phyloP scores from a whole-genome alignment of 2,888 invertebrate species.

The Lasiommata megera region DNA sequence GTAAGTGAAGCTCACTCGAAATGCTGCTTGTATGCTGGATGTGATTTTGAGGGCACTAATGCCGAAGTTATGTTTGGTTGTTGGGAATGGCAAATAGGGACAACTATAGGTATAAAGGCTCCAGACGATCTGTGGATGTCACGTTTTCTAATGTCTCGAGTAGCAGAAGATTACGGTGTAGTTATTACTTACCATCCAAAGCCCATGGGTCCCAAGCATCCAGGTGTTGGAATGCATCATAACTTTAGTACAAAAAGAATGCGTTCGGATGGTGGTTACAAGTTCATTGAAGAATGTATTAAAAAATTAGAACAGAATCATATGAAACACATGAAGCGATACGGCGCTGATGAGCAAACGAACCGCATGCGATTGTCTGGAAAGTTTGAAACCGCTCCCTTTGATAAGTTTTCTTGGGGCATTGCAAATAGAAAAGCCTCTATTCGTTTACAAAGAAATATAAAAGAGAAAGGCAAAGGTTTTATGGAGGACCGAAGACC shows the following conservation, averaged over 20 bases:
- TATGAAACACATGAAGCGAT: slow-evolving; percentile 93
- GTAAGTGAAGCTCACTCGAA: slow-evolving; percentile 91
- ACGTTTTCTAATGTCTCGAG: slow-evolving; percentile 89
- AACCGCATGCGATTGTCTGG: slow-evolving; percentile 97
- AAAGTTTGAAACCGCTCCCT: slow-evolving; percentile 95
- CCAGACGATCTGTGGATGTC: slow-evolving; percentile 94
- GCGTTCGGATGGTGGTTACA: slow-evolving; percentile 88
- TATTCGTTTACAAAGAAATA: slow-evolving; percentile 94
- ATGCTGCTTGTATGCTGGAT: slow-evolving; percentile 95
- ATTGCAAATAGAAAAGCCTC: slow-evolving; percentile 96
- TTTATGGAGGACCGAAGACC: slow-evolving; percentile 97
- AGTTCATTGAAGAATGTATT: slow-evolving; percentile 92
- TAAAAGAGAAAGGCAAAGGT: slow-evolving; percentile 93
- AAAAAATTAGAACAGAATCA: slow-evolving; percentile 94
- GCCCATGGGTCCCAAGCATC: slow-evolving; percentile 91
- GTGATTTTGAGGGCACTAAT: slow-evolving; percentile 96
- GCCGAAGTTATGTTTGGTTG: slow-evolving; percentile 98
- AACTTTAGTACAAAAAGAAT: slow-evolving; percentile 94
- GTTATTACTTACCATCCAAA: slow-evolving; percentile 86
- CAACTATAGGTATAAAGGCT: slow-evolving; percentile 90
- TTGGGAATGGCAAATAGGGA: slow-evolving; percentile 96
- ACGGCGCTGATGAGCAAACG: slow-evolving; percentile 94
- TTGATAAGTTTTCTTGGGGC: slow-evolving; percentile 94
- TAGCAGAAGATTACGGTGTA: slow-evolving; percentile 92
- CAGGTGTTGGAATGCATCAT: slow-evolving; percentile 92